These are phyloP conservation scores for Dorcus hopei DNA, from an alignment of 2,888 invertebrate species.

Conservation along the genomic window DNA sequence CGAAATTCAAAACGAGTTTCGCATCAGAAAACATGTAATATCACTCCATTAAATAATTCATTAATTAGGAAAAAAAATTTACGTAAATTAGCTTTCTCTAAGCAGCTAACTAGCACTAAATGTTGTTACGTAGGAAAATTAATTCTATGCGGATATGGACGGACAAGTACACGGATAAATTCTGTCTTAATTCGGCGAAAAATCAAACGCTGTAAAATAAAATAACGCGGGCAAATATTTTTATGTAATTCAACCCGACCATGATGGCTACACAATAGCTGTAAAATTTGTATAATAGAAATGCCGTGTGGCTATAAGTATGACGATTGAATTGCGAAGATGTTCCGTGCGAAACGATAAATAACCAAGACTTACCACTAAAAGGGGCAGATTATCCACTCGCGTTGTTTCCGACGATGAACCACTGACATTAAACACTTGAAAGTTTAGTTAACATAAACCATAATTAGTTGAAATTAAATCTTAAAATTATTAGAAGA, in stretches of 20 bases:
- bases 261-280: conserved; percentile 39
- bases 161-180: not conserved
- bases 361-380: conserved; percentile 22
- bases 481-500: conserved; percentile 37
- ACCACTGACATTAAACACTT: conserved; percentile 26
- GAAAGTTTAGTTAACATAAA: conserved; percentile 32
- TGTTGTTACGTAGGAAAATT: not conserved
- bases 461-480: conserved; percentile 37
- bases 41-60: conserved; percentile 1
- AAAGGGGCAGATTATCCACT: conserved; percentile 24
- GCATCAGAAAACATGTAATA: no score
- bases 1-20: no score
- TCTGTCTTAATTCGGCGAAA: not conserved
- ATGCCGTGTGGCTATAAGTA: conserved; percentile 23
- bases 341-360: conserved; percentile 12
- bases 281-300: conserved; percentile 37
- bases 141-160: not conserved
- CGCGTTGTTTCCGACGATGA: conserved; percentile 17
- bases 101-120: conserved; percentile 1
- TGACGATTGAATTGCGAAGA: conserved; percentile 13
- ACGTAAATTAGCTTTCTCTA: conserved; percentile 7
- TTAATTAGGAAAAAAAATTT: conserved; percentile 3
- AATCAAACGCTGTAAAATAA: not conserved
- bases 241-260: conserved; percentile 23
- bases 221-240: not conserved